Evolutionary conservation across 2,888 invertebrate genomes (phyloP), one percentile per base, ranked within the genome.

Genomic region (Mythimna vitellina): DNA sequence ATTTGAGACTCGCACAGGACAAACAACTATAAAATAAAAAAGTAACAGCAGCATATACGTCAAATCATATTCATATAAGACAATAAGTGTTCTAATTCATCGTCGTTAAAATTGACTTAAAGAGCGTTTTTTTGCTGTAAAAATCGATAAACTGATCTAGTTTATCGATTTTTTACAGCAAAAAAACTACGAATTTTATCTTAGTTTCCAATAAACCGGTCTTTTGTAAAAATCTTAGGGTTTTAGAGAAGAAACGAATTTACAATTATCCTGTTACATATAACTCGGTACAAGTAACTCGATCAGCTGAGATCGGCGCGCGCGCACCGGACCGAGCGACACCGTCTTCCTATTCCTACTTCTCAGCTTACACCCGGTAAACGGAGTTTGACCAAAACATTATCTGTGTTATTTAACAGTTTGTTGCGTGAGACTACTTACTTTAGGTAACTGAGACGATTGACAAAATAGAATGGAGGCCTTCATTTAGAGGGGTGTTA

Each of bases 311-410:
- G 96, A 96, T 93, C 88, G 90, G 89, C 92, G 91, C 92, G 85
- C 86, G 92, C 91, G 92, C 94, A 93, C 80, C 91, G 88, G 88
- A 92, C 85, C 94, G 85, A 81, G 70, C 74, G 92, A 90, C 92
- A 89, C 92, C 87, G 91, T 90, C 92, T 93, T 93, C 93, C 91
- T 93, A 94, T 95, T 95, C 94, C 95, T 95, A 92, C 93, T 93
- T 94, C 94, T 95, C 94, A 90, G 84, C 90, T 95, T 95, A 95
- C 95, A 89, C 82, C 75, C 86, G 83, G 90, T 92, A 91, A 92
- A 92, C 90, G 90, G 89, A 92, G 91, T 91, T 90, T 91, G 89
- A 91, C 89, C 87, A 91, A 81, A 93, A 91, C 91, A 89, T 91
- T 91, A 93, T 90, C 89, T 88, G 83, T 85, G 86, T 91, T 92